A percentile compares a stretch with the other conserved stretches of the same genome.
phyloP scores from a whole-genome alignment of 2,113 vertebrate species.

The Strix uralensis region DNA sequence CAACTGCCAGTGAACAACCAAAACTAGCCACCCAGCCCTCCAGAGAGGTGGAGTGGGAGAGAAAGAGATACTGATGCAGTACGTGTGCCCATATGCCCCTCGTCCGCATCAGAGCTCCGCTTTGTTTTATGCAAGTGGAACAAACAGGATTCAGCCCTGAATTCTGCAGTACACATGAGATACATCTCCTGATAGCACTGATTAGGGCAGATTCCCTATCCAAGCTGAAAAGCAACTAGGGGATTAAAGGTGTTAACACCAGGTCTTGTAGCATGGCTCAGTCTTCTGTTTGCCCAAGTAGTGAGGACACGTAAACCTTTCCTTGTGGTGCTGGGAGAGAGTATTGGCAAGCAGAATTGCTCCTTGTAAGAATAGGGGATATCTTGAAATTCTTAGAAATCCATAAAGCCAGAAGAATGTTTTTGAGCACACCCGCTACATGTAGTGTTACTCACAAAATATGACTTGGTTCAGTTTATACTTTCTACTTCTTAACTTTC shows the following conservation, averaged over 20 bases:
- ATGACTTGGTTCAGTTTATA: neutral
- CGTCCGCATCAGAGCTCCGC: neutral
- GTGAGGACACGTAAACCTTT: fast-evolving
- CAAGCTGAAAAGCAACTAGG: neutral
- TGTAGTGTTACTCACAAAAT: neutral
- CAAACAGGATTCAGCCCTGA: neutral
- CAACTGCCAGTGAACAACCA: neutral
- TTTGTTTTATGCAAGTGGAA: neutral
- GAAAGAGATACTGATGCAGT: neutral
- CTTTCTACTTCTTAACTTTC: neutral
- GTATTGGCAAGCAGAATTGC: neutral
- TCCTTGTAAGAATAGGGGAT: neutral
- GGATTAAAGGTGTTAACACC: neutral
- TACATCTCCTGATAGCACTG: neutral
- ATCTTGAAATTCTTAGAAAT: neutral
- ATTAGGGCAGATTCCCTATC: neutral
- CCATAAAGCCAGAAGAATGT: neutral
- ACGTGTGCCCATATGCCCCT: fast-evolving
- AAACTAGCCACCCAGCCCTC: neutral
- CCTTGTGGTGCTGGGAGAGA: fast-evolving
- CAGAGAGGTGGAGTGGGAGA: neutral
- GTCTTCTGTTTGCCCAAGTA: neutral
- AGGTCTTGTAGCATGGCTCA: neutral
- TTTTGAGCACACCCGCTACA: neutral
- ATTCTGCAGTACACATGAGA: neutral